A percentile compares a stretch with the other conserved stretches of the same genome.
These are phyloP conservation scores for Eptesicus fuscus DNA, from an alignment of 2,113 vertebrate genomes.

Conservation along the genomic window DNA sequence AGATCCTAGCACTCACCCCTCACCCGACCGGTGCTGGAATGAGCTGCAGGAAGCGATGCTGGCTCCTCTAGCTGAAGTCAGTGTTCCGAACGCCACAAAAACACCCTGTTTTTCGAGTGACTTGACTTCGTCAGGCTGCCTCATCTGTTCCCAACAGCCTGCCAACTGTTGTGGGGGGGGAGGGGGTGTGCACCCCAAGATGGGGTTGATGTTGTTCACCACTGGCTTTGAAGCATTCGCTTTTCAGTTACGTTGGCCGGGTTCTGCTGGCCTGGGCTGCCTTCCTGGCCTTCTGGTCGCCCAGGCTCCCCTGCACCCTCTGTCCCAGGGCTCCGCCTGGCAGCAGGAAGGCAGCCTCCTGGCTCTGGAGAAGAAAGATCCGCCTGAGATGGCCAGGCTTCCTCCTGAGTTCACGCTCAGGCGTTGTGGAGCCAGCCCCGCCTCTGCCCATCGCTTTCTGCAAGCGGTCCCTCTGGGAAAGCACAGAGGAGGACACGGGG, in stretches of 20 bases:
- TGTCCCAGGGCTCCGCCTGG: neutral
- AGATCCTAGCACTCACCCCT: neutral
- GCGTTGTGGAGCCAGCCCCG: neutral
- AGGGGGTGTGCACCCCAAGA: neutral
- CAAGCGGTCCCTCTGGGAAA: neutral
- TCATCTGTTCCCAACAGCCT: neutral
- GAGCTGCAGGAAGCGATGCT: neutral
- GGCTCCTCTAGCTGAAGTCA: neutral
- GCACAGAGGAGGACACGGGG: neutral
- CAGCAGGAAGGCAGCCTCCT: neutral
- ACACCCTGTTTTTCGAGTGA: neutral
- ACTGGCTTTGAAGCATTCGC: neutral
- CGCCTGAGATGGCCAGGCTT: neutral
- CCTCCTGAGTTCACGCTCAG: neutral
- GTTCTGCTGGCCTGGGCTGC: neutral
- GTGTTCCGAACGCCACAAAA: neutral
- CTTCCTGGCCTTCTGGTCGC: neutral
- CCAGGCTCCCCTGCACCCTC: neutral
- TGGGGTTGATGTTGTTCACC: neutral
- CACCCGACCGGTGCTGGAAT: neutral
- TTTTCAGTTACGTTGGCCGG: neutral
- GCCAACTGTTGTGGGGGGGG: neutral
- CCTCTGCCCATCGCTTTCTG: neutral
- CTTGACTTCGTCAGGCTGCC: neutral
- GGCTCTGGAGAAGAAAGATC: neutral